Evolutionary conservation across 2,797 vertebrate species (phyloP).

Genomic region (Sebastes elongatus): DNA sequence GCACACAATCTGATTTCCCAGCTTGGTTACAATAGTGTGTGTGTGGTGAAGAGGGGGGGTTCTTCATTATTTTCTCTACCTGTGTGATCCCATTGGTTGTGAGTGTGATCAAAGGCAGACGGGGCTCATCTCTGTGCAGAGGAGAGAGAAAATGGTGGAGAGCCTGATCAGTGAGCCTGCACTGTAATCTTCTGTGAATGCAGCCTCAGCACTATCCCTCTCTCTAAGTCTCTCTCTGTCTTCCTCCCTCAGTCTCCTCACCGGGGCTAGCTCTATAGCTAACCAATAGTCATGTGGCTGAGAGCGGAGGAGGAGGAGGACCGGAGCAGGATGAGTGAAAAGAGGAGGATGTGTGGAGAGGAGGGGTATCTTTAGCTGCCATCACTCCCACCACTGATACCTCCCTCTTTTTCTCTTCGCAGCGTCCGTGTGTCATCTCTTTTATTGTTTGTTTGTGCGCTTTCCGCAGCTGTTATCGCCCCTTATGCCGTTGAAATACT

Average conservation of each 20-base stretch:
- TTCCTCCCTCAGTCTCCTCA: constrained; percentile 54
- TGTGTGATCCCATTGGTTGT: constrained; percentile 57
- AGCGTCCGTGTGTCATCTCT: constrained; percentile 33
- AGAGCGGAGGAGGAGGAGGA: constrained; percentile 14
- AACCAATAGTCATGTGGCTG: constrained; percentile 61
- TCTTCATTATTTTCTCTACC: constrained; percentile 65
- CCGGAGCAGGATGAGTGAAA: constrained; percentile 42
- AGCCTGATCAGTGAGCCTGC: constrained; percentile 66
- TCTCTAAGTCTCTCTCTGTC: constrained; percentile 69
- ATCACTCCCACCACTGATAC: neutral
- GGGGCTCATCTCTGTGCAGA: constrained; percentile 53
- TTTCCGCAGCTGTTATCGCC: constrained; percentile 34
- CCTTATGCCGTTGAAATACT: constrained; percentile 44
- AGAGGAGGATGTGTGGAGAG: neutral
- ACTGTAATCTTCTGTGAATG: constrained; percentile 73
- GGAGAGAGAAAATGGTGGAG: constrained; percentile 72
- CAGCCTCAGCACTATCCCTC: constrained; percentile 79
- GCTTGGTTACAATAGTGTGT: constrained; percentile 27
- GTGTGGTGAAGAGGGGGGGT: neutral
- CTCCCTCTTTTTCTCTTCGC: neutral
- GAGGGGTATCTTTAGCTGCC: constrained; percentile 8
- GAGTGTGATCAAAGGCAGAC: constrained; percentile 71
- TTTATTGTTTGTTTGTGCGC: constrained; percentile 58
- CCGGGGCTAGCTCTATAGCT: constrained; percentile 35
- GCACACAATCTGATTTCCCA: constrained; percentile 38